Evolutionary conservation across 2,797 vertebrate species (phyloP), one percentile per base, ranked within the genome.

Genomic region (Coilia nasus): DNA sequence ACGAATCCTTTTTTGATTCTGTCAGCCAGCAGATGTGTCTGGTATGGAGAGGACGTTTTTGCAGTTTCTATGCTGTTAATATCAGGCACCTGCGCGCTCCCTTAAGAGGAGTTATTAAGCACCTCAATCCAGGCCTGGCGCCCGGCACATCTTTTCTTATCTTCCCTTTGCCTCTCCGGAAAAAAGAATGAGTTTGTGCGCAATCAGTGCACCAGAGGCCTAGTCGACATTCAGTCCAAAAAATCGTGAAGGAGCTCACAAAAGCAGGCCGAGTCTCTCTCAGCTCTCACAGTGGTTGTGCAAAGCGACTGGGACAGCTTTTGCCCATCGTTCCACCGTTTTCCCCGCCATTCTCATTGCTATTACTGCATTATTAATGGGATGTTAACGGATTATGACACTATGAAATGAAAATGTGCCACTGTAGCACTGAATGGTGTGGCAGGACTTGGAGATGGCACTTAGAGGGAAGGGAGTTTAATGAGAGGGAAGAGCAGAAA

Each of bases 1-100:
- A 44, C 31, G 35, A 44, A 78, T 78, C 71, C 71, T 7, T 54
- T 54, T 54, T 78, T 78, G 71, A 44, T 78, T 78, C 71, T 78
- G 17, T 78, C 35, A 6, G 23, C 81, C 57, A 57, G 25, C 81
- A 82, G 81, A 59, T 82, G 81, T 82, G 71, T 82, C 50, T 21
- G 19, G 71, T 78, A 21, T 31, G 64, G 67, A 35, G 35, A 41
- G 71, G 35, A 44, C 44, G 71, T 78, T 78, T 44, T 78, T 78
- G 44, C 71, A 78, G 71, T 41, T 14, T 44, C 35, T 78, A 31
- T 78, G 44, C 71, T 78, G 71, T 78, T 78, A 78, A 78, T 44
- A 78, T 78, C 44, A 75, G n/a, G 35, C 83, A 84, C 46, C 46
- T 46, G 64, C 41, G 31, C 14, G 9, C 25, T 64, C 25, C 57